These are phyloP conservation scores for Chionodraco myersi DNA, from an alignment of 2,113 vertebrate genomes.

Conservation along the genomic window DNA sequence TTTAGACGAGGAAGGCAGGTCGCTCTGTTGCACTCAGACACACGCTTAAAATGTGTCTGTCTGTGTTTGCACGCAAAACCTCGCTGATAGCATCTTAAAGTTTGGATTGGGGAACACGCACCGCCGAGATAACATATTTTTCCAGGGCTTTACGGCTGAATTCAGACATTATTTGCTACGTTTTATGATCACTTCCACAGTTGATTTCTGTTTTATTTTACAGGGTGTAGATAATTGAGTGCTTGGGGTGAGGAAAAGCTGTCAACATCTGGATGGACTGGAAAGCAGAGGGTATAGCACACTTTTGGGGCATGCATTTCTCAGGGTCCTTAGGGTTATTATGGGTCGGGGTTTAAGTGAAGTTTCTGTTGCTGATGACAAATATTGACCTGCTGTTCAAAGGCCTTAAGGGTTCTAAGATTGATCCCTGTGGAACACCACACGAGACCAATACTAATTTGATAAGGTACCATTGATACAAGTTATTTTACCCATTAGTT, in stretches of 20 bases:
- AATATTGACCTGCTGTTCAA: too few relatives aligned
- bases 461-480: not conserved
- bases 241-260: too few relatives aligned
- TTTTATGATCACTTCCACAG: not conserved
- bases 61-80: not conserved
- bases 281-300: not conserved
- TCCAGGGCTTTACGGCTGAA: not conserved
- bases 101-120: not conserved
- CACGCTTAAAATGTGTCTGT: not conserved
- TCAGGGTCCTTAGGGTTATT: not conserved
- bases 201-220: conserved; percentile 29
- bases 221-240: not conserved
- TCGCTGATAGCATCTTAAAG: conserved; percentile 5
- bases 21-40: conserved; percentile 24
- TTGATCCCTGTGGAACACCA: not conserved
- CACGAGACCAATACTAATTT: not conserved
- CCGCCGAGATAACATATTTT: not conserved
- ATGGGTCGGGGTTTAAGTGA: not conserved
- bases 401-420: not conserved
- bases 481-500: not conserved
- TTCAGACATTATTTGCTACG: not conserved
- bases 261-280: conserved; percentile 35
- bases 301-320: conserved; percentile 13
- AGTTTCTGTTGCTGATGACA: not conserved
- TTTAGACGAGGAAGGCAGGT: conserved; percentile 45